Conservation (phyloP, 2,888 invertebrate genomes). For the Lysandra bellargus region DNA sequence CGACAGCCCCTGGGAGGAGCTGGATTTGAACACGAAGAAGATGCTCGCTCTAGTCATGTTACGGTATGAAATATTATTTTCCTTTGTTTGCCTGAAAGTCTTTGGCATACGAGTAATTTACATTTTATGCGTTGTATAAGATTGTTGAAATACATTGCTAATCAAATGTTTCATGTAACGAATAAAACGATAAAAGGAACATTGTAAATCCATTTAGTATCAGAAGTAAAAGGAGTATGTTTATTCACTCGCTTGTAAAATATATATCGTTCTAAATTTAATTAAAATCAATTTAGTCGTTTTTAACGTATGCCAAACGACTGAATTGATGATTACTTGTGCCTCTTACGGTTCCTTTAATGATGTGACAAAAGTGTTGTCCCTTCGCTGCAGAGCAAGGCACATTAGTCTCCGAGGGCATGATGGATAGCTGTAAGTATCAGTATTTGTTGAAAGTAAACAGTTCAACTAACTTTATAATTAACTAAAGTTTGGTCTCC, state of each 20-base stretch:
- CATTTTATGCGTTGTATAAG: not conserved
- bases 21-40: constrained; percentile 39
- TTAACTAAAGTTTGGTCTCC: constrained; percentile 7
- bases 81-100: not conserved
- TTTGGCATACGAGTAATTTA: not conserved
- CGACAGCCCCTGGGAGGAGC: constrained; percentile 41
- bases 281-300: not conserved
- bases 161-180: too few relatives aligned
- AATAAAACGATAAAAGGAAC: too few relatives aligned
- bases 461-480: constrained; percentile 21
- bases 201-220: too few relatives aligned
- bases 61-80: constrained; percentile 36
- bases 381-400: not conserved
- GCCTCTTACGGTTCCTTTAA: too few relatives aligned
- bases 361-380: not conserved
- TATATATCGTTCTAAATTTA: not conserved
- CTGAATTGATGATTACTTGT: too few relatives aligned
- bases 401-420: not conserved
- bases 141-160: too few relatives aligned
- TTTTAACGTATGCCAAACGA: too few relatives aligned
- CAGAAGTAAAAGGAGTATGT: too few relatives aligned
- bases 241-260: too few relatives aligned
- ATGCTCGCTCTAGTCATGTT: constrained; percentile 41
- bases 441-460: constrained; percentile 12
- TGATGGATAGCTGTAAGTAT: not conserved